Conservation (phyloP, 2,797 vertebrate species). For the Eupleurogrammus muticus region DNA sequence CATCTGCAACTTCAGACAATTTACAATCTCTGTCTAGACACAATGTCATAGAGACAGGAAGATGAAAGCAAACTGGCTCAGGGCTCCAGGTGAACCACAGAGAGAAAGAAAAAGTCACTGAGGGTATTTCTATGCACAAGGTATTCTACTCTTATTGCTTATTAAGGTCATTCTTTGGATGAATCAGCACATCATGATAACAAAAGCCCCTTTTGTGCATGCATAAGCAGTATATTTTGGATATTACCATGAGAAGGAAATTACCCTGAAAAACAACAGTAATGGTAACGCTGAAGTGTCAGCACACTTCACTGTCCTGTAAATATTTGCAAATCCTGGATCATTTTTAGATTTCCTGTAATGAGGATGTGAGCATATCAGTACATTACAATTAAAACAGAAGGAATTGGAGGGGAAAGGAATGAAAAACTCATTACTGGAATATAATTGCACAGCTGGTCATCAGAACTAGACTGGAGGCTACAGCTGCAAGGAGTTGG, state of each 20-base stretch:
- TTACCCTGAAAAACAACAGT: not conserved
- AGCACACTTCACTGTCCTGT: conserved; percentile 7
- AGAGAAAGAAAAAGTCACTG: conserved; percentile 16
- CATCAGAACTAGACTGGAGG: no score
- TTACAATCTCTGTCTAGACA: conserved; percentile 33
- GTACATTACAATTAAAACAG: no score
- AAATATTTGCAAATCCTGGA: conserved; percentile 26
- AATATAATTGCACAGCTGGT: no score
- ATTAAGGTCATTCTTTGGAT: conserved; percentile 27
- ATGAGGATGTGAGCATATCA: not conserved
- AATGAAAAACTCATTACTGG: no score
- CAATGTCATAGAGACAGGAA: conserved; percentile 5
- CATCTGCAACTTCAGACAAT: conserved; percentile 7
- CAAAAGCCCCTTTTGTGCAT: conserved; percentile 52
- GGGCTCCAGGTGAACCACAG: conserved; percentile 6
- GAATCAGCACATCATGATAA: no score
- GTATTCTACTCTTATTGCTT: conserved; percentile 3
- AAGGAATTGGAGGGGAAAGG: no score
- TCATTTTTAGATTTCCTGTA: conserved; percentile 8
- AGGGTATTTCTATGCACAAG: conserved; percentile 16
- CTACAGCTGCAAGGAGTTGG: no score
- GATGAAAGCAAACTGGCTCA: not conserved
- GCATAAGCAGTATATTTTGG: conserved; percentile 35
- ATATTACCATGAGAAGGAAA: conserved; percentile 45
- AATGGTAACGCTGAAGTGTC: conserved; percentile 12